Evolutionary conservation across 2,888 invertebrate genomes (phyloP), one percentile per base, ranked within the genome.

Genomic region (Scaptomyza caliginosa): DNA sequence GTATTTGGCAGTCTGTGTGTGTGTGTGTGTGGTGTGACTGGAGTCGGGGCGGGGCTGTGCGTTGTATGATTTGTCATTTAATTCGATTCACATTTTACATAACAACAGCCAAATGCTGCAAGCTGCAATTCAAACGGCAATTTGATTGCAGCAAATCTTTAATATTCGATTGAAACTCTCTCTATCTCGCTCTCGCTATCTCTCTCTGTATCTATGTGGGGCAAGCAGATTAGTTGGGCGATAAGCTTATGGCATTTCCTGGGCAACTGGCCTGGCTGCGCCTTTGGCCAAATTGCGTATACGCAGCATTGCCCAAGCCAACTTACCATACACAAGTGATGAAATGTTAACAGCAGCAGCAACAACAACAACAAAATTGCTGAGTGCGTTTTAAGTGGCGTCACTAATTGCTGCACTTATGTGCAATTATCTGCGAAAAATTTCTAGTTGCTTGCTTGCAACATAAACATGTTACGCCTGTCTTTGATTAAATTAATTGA

Each of bases 1-100:
- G n/a, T n/a, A n/a, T n/a, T n/a, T n/a, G n/a, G n/a, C n/a, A n/a
- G n/a, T n/a, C n/a, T n/a, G n/a, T n/a, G n/a, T n/a, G n/a, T n/a
- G n/a, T n/a, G n/a, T n/a, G n/a, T n/a, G n/a, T n/a, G n/a, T n/a
- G n/a, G n/a, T n/a, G n/a, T n/a, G n/a, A n/a, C n/a, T n/a, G n/a
- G n/a, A n/a, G n/a, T n/a, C n/a, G n/a, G n/a, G 30, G 30, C 13
- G 19, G 21, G 38, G 19, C n/a, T 64, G 78, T 75, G 82, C 82
- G 54, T 58, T 49, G 48, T 64, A 38, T 66, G 73, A 73, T 67
- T 74, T 79, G 69, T 60, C 57, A 68, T 64, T 60, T 40, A 64
- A 63, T 65, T 66, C 59, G 50, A 49, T 38, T 46, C 50, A 28
- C 49, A 45, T 34, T 72, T 72, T 64, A 58, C 60, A 72, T 69